Conservation (phyloP, 2,113 vertebrate genomes). For the Gavia stellata region DNA sequence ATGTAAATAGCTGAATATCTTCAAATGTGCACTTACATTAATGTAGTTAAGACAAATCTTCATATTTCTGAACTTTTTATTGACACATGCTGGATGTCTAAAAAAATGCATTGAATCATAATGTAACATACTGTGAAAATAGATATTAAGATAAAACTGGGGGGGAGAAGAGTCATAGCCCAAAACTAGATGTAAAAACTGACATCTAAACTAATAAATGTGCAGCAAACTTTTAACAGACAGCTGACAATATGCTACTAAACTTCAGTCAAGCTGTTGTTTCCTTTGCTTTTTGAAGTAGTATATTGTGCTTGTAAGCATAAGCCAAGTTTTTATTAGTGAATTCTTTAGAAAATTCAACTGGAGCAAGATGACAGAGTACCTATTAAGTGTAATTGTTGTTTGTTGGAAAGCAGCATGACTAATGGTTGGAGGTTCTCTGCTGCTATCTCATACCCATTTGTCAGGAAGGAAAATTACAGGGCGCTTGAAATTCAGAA, state of each 20-base stretch:
- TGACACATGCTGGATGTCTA: not conserved
- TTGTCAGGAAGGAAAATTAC: constrained; percentile 7
- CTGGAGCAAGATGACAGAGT: not conserved
- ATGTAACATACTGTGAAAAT: not conserved
- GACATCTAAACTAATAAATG: not conserved
- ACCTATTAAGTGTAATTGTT: not conserved
- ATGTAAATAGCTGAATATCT: not conserved
- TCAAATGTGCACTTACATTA: not conserved
- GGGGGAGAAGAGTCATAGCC: not conserved
- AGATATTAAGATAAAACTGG: not conserved
- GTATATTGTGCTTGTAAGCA: not conserved
- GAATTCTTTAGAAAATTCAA: not conserved
- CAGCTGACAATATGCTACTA: not conserved
- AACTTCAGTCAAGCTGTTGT: not conserved
- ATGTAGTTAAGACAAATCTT: not conserved
- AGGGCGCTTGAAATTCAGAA: not conserved
- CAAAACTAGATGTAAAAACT: not conserved
- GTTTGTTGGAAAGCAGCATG: not conserved
- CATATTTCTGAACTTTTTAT: not conserved
- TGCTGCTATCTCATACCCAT: not conserved
- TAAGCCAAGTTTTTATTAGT: not conserved
- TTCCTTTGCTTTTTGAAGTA: not conserved
- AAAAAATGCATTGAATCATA: not conserved
- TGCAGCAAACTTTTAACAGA: not conserved
- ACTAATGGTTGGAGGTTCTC: constrained; percentile 7